Percentiles rank a stretch among this genome's conserved stretches.
These are phyloP conservation scores for Anser brachyrhynchus DNA, from an alignment of 2,113 vertebrate genomes.

Conservation along the genomic window DNA sequence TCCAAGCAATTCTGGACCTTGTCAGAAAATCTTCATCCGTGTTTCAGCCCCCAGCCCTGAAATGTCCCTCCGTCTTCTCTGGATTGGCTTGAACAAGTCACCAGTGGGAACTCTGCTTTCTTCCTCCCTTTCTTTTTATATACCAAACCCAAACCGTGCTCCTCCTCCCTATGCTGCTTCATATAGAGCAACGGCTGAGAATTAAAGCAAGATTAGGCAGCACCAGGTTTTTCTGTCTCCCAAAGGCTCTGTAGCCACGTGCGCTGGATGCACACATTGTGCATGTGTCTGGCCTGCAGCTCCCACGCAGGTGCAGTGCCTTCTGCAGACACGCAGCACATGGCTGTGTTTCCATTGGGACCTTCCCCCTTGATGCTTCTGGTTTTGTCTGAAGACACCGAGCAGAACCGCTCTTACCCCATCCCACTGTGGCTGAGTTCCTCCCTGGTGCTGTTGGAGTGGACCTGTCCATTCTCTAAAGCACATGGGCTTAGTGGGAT, in stretches of 20 bases:
- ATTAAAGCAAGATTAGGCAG: not conserved
- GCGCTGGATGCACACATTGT: accelerated
- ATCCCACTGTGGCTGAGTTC: not conserved
- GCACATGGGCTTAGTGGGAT: not conserved
- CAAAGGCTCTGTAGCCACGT: not conserved
- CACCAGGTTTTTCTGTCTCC: not conserved
- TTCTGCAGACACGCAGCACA: not conserved
- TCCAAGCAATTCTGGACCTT: not conserved
- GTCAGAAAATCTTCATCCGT: not conserved
- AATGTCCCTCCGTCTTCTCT: not conserved
- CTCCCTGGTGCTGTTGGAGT: not conserved
- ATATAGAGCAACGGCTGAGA: not conserved
- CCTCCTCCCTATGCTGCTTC: not conserved
- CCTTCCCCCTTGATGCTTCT: not conserved
- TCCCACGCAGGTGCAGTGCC: not conserved
- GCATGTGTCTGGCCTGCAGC: not conserved
- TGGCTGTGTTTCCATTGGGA: not conserved
- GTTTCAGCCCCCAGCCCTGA: not conserved
- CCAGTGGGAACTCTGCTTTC: not conserved
- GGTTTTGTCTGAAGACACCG: not conserved
- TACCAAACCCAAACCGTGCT: not conserved
- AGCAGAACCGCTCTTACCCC: not conserved
- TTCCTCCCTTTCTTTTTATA: not conserved
- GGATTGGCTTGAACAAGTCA: not conserved
- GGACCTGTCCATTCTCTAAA: not conserved